Evolutionary conservation across 2,888 invertebrate genomes (phyloP).

Genomic region (Ethmia dodecea): DNA sequence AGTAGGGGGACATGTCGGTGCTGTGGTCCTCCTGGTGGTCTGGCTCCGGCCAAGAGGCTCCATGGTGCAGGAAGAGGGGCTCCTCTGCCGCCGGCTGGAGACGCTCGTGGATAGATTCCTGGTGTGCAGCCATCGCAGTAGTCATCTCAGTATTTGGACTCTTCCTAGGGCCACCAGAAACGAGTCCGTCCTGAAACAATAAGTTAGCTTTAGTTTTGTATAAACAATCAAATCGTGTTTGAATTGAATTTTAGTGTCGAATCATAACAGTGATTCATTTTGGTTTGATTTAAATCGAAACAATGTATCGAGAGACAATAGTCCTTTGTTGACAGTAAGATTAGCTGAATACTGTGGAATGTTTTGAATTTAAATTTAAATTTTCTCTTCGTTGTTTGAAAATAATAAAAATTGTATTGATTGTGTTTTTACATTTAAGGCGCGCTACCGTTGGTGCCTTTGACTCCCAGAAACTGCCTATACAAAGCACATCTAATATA

Average conservation of each 20-base stretch:
- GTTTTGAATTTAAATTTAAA: conserved; percentile 65
- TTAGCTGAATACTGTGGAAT: conserved; percentile 74
- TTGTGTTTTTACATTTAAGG: no score
- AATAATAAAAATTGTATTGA: conserved; percentile 39
- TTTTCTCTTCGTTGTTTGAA: conserved; percentile 67
- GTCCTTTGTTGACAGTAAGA: conserved; percentile 72
- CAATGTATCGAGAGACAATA: conserved; percentile 72
- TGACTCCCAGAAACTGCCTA: no score
- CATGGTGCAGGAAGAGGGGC: conserved; percentile 67
- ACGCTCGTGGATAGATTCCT: conserved; percentile 74
- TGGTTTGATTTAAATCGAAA: conserved; percentile 66
- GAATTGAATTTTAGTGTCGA: conserved; percentile 63
- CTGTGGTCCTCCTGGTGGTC: conserved; percentile 61
- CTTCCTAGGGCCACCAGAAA: conserved; percentile 50
- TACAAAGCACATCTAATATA: no score
- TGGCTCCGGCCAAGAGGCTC: conserved; percentile 70
- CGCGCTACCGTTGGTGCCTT: no score
- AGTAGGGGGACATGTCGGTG: conserved; percentile 61
- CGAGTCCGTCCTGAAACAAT: conserved; percentile 56
- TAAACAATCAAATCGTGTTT: conserved; percentile 68
- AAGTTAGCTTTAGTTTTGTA: conserved; percentile 18
- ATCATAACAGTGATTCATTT: conserved; percentile 75
- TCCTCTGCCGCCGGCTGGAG: conserved; percentile 68
- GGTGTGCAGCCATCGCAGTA: conserved; percentile 77
- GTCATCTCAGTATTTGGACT: conserved; percentile 72